Conservation (phyloP, 2,797 vertebrate genomes). For the Enteromius treurensis region DNA sequence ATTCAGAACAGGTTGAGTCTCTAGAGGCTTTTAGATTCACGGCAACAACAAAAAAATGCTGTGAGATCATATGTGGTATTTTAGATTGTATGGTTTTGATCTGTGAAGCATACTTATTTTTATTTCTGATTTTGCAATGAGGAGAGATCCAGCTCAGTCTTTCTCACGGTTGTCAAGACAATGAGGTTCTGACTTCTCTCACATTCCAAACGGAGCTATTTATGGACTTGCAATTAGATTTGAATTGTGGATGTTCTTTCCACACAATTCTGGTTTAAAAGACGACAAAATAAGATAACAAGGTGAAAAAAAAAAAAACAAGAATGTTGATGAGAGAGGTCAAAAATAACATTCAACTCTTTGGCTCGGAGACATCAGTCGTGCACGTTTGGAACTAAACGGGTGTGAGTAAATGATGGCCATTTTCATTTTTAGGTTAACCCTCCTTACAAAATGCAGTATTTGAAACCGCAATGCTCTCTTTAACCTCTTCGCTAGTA, state of each 20-base stretch:
- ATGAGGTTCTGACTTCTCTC: constrained; percentile 19
- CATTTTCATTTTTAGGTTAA: not conserved
- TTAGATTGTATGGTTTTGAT: not conserved
- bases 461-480: not conserved
- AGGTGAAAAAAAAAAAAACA: no score
- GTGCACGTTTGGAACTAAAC: not conserved
- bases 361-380: not conserved
- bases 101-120: not conserved
- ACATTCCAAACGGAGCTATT: constrained; percentile 12
- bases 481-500: not conserved
- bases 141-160: not conserved
- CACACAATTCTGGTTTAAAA: not conserved
- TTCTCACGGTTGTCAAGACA: constrained; percentile 17
- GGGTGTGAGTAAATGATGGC: not conserved
- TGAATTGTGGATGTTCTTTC: not conserved
- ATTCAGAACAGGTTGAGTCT: constrained; percentile 42
- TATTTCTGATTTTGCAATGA: not conserved
- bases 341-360: constrained; percentile 1
- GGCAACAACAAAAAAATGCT: not conserved
- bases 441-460: not conserved
- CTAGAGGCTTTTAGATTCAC: constrained; percentile 2
- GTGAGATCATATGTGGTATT: constrained; percentile 18
- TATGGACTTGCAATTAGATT: constrained; percentile 4
- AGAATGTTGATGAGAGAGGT: no score
- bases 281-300: not conserved